Conservation (phyloP, 2,888 invertebrate genomes). For the Actias luna region DNA sequence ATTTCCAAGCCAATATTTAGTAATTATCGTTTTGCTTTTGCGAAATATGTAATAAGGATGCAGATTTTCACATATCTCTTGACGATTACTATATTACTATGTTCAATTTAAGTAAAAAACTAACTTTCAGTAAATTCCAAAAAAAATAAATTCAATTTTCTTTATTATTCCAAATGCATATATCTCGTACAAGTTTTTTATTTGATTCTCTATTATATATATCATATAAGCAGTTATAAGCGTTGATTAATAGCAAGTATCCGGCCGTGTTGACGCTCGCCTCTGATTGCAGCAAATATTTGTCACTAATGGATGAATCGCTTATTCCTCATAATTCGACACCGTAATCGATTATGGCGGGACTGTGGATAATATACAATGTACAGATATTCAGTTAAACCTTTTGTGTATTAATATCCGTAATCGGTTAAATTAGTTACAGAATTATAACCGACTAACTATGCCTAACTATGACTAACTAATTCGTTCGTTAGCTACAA, state of each 20-base stretch:
- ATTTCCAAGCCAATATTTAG: no score
- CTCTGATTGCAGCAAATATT: conserved; percentile 69
- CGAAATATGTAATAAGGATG: no score
- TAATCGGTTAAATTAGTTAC: background rate
- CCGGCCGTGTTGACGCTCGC: conserved; percentile 40
- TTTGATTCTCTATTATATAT: conserved; percentile 5
- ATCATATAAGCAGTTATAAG: conserved; percentile 12
- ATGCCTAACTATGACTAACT: background rate
- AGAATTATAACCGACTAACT: background rate
- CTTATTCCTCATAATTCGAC: conserved; percentile 45
- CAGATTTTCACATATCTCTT: no score
- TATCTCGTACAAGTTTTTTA: background rate
- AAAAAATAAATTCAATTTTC: background rate
- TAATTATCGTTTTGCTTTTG: no score
- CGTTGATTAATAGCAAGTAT: conserved; percentile 55
- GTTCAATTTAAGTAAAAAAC: no score
- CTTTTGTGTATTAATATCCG: background rate
- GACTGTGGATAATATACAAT: conserved; percentile 32
- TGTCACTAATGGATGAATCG: conserved; percentile 62
- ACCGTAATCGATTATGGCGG: conserved; percentile 32
- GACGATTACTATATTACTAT: no score
- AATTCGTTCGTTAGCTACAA: no score
- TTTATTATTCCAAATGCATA: background rate
- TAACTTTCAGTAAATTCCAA: no score
- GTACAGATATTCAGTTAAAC: conserved; percentile 19